Base-by-base conservation (phyloP, 2,797 vertebrate species). In the Clarias pachynema region DNA sequence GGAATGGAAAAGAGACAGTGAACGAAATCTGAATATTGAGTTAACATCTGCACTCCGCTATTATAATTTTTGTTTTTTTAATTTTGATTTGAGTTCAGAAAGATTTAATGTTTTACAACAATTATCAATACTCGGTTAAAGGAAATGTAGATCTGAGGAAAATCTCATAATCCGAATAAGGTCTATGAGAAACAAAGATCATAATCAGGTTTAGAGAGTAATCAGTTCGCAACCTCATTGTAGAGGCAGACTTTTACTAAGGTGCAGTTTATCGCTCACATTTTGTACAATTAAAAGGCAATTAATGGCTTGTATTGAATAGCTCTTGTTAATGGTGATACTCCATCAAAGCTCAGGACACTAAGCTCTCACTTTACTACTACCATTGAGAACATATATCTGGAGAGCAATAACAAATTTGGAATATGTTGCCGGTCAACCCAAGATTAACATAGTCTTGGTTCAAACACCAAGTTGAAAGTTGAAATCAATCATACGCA, bases 401-500 rank as follows among this genome's bases (percentile, higher is more conserved):
- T 84, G 53, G 81, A 87, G 29, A 77, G 53, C 79, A 29, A 20
- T 74, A 66, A 44, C 57, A 74, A 66, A 53, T 37, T 18, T 22
- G 24, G 34, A 49, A 44, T 34, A 26, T 56, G 24, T 37, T 9
- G 24, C 72, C 26, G 69, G 62, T 86, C 81, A 85, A 84, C 74
- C 40, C 44, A 40, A 72, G 29, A 86, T 31, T 60, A 83, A 84
- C 77, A 84, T 66, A 82, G 65, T 49, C 10, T 49, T n/a, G 49
- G 70, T 79, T 86, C 63, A 26, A 77, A 92, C 86, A 86, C 90
- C 88, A 88, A 88, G 88, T 92, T 92, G 91, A 92, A 88, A 88
- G 88, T 92, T 92, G 91, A 92, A 94, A 94, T 94, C 92, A 94
- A 92, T 94, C 93, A 93, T 90, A 93, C 86, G 92, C 93, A 94